These are phyloP conservation scores for Heterodera carotae DNA, from an alignment of 1,140 invertebrate genomes.

Conservation along the genomic window DNA sequence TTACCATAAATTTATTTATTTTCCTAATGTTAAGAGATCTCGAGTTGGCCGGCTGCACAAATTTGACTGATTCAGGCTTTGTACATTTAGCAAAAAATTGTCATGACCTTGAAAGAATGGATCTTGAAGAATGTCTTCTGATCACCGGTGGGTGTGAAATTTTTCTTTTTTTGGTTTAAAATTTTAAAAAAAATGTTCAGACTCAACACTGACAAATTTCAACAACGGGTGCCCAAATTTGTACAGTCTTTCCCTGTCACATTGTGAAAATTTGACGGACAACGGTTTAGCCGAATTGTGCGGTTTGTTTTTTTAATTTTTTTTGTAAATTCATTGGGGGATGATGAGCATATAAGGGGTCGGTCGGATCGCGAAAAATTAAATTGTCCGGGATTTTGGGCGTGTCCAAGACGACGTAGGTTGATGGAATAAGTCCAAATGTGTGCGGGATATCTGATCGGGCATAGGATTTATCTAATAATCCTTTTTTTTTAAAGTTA, in stretches of 20 bases:
- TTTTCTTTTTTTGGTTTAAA: not conserved
- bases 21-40: constrained; percentile 72
- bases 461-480: too few species aligned
- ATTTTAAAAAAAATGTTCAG: constrained; percentile 66
- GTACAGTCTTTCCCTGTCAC: constrained; percentile 89
- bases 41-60: constrained; percentile 89
- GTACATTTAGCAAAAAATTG: constrained; percentile 83
- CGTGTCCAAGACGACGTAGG: too few species aligned
- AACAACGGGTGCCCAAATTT: constrained; percentile 89
- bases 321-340: constrained; percentile 17
- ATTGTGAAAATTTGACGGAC: constrained; percentile 97
- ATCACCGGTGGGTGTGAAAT: constrained; percentile 81
- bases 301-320: constrained; percentile 70
- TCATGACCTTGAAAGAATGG: constrained; percentile 90
- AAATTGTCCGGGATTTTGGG: too few species aligned
- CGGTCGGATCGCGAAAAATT: too few species aligned
- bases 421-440: too few species aligned
- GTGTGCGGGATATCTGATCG: too few species aligned
- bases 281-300: constrained; percentile 92
- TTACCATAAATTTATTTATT: too few species aligned
- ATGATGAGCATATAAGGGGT: too few species aligned
- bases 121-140: constrained; percentile 91
- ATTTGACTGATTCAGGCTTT: constrained; percentile 93
- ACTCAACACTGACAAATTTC: constrained; percentile 82
- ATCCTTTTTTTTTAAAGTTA: too few species aligned